phyloP scores from a whole-genome alignment of 1,140 invertebrate genomes.

The Drosophila seguyi region DNA sequence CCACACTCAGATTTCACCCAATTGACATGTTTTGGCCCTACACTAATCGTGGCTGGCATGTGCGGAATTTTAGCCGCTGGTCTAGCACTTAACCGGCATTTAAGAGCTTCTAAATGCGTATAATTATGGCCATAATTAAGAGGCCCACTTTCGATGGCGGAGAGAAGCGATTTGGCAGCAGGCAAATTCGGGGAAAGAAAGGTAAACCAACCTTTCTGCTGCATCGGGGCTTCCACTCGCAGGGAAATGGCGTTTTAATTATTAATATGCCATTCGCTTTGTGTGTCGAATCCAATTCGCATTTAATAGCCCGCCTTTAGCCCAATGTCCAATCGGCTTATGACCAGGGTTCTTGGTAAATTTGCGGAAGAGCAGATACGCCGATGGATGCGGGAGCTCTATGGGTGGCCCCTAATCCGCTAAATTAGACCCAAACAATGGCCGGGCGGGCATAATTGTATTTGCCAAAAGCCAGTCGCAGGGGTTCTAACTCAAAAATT shows the following conservation, averaged over 20 bases:
- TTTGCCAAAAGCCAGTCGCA: conserved; percentile 46
- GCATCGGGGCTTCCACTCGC: not conserved
- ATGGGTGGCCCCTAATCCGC: conserved; percentile 67
- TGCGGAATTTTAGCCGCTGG: conserved; percentile 41
- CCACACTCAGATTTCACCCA: conserved; percentile 24
- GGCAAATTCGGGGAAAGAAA: conserved; percentile 28
- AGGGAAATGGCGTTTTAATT: conserved; percentile 43
- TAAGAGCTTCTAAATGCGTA: conserved; percentile 37
- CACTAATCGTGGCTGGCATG: conserved; percentile 30
- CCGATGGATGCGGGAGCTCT: conserved; percentile 40
- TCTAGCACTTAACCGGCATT: conserved; percentile 27
- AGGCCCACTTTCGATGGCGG: conserved; percentile 39
- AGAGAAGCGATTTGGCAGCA: conserved; percentile 30
- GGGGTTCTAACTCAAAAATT: conserved; percentile 29
- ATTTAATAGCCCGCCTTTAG: conserved; percentile 8
- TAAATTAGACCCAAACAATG: conserved; percentile 59
- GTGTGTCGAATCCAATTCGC: conserved; percentile 8
- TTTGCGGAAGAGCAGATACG: conserved; percentile 24
- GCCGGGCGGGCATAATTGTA: conserved; percentile 66
- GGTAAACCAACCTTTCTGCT: not conserved
- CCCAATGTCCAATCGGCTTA: conserved; percentile 42
- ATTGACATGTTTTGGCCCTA: conserved; percentile 35
- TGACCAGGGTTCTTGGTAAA: conserved; percentile 23
- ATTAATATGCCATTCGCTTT: conserved; percentile 16
- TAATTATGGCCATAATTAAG: conserved; percentile 44